Percentiles rank a stretch among this genome's conserved stretches.
Evolutionary conservation across 2,888 invertebrate genomes (phyloP).

Genomic region (Antitype chi): DNA sequence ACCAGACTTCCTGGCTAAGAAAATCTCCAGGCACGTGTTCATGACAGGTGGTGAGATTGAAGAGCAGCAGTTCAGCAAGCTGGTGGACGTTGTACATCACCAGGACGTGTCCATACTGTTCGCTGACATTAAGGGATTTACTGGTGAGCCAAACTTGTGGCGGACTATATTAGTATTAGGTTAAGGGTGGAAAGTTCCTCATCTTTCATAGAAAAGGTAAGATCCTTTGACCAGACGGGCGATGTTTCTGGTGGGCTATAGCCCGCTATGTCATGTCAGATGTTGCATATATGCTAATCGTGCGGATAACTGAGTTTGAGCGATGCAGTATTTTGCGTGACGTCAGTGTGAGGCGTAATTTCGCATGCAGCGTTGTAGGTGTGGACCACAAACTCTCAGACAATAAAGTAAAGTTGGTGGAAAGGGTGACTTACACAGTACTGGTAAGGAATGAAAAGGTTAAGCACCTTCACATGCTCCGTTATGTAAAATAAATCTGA

Average conservation of each 20-base stretch:
- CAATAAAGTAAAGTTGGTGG: neutral
- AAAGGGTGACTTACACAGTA: neutral
- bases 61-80: conserved; percentile 97
- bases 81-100: conserved; percentile 96
- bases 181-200: neutral
- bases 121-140: conserved; percentile 98
- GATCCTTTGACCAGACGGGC: neutral
- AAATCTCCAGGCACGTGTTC: conserved; percentile 97
- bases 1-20: conserved; percentile 97
- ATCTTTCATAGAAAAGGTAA: neutral
- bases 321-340: neutral
- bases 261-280: too few relatives aligned
- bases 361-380: neutral
- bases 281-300: neutral
- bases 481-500: neutral
- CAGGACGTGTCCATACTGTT: conserved; percentile 98
- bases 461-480: neutral
- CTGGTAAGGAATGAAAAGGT: neutral
- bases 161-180: neutral
- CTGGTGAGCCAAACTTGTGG: conserved; percentile 90
- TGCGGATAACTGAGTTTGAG: neutral
- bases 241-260: neutral
- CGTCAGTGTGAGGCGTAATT: neutral
- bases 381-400: neutral
- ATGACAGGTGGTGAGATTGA: conserved; percentile 94